Percentiles rank a stretch among this genome's conserved stretches.
These are phyloP conservation scores for Parauchenoglanis ngamensis DNA, from an alignment of 2,797 vertebrate species.

Conservation along the genomic window DNA sequence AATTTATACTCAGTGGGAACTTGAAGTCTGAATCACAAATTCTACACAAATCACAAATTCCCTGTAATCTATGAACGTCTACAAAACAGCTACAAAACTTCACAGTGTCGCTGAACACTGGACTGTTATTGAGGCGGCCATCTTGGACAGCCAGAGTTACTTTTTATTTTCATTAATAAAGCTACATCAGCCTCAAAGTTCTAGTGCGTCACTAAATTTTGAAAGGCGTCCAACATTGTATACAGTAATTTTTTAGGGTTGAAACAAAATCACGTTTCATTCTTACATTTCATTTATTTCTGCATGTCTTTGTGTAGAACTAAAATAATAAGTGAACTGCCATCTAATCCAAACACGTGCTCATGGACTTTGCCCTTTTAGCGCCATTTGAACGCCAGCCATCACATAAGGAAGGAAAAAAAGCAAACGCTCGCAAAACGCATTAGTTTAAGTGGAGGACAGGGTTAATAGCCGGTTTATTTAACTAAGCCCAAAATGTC, in stretches of 20 bases:
- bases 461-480: slow-evolving; percentile 58
- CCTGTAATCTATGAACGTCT: neutral
- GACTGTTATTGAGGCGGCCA: neutral
- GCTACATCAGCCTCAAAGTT: neutral
- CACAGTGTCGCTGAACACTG: neutral
- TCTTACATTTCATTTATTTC: neutral
- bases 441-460: slow-evolving; percentile 56
- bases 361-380: slow-evolving; percentile 30
- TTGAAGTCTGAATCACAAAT: too few species aligned
- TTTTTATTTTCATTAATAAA: neutral
- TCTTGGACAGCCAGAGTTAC: neutral
- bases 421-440: slow-evolving; percentile 48
- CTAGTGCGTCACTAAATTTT: neutral
- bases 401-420: slow-evolving; percentile 32
- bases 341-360: slow-evolving; percentile 5
- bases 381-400: slow-evolving; percentile 25
- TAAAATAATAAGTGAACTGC: neutral
- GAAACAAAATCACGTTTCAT: neutral
- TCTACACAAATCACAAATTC: neutral
- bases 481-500: slow-evolving; percentile 54
- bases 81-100: neutral
- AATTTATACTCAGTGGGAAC: neutral
- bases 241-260: neutral
- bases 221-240: neutral
- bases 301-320: neutral